phyloP scores from a whole-genome alignment of 2,797 vertebrate genomes.

The Heliangelus exortis region DNA sequence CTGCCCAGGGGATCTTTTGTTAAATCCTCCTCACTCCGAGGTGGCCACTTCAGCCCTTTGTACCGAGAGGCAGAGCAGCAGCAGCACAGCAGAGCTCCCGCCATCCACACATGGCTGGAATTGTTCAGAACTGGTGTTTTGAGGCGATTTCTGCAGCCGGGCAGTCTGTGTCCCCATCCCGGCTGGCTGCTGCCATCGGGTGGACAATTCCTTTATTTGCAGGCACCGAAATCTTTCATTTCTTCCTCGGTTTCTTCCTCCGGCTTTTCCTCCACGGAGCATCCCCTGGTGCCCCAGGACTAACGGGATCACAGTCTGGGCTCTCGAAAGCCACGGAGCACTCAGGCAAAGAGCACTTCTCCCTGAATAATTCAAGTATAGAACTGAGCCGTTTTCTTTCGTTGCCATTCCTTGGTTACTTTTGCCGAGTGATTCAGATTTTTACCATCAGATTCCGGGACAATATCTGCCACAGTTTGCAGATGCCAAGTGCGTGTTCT shows the following conservation, averaged over 20 bases:
- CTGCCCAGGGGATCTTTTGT: neutral
- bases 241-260: neutral
- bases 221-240: rapidly evolving
- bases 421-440: neutral
- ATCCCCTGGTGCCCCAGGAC: no score
- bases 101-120: rapidly evolving
- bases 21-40: neutral
- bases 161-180: neutral
- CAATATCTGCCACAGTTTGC: neutral
- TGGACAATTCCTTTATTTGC: neutral
- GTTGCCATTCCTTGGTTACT: rapidly evolving
- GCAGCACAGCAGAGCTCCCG: neutral
- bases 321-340: rapidly evolving
- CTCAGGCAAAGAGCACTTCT: neutral
- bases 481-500: rapidly evolving
- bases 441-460: neutral
- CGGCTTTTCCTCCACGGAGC: neutral
- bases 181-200: neutral
- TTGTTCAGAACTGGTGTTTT: neutral
- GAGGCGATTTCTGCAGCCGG: neutral
- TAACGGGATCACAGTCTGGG: no score
- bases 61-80: neutral
- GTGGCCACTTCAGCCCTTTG: neutral
- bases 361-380: rapidly evolving
- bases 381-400: neutral